Evolutionary conservation across 2,888 invertebrate genomes (phyloP), one percentile per base, ranked within the genome.

Genomic region (Torymus auratus): DNA sequence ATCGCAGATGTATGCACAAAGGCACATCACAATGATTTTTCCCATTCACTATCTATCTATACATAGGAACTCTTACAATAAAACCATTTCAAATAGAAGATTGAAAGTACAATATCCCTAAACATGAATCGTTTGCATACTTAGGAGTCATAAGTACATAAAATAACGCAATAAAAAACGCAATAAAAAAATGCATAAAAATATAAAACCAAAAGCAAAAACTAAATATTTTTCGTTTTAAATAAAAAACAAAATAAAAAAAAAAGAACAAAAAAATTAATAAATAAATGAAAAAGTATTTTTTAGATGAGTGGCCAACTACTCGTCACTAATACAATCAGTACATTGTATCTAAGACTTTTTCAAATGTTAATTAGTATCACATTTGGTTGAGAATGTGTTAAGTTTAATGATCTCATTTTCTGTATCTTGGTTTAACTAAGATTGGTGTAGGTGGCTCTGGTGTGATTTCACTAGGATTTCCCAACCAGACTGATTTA

Each of bases 401-500:
- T 11, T 28, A 60, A 41, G 55, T 61, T 68, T 17, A 55, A 77
- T 41, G 41, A 41, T 41, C 82, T 86, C 85, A 89, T 83, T 89
- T 89, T 80, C 88, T 89, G 52, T 83, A 81, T 82, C 84, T 87
- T 23, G 86, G 83, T 77, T 85, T 86, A 74, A 87, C 87, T 83
- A 87, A 84, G 62, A 88, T 86, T 23, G 87, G 87, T 68, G 89
- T 87, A 50, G 87, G 86, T 52, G 87, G 86, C 67, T 87, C 87
- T 53, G 86, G 85, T 13, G 87, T 84, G 56, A 86, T 84, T 81
- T 89, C 89, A 65, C 86, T 87, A 65, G 89, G 88, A 86, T 88
- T 89, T 78, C 88, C 89, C 79, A 89, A 65, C 89, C 88, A 89
- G 11, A 89, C 89, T 20, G 88, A 89, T 85, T 89, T 89, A 84